Conservation (phyloP, 2,797 vertebrate species). For the Rhinichthys osculus region DNA sequence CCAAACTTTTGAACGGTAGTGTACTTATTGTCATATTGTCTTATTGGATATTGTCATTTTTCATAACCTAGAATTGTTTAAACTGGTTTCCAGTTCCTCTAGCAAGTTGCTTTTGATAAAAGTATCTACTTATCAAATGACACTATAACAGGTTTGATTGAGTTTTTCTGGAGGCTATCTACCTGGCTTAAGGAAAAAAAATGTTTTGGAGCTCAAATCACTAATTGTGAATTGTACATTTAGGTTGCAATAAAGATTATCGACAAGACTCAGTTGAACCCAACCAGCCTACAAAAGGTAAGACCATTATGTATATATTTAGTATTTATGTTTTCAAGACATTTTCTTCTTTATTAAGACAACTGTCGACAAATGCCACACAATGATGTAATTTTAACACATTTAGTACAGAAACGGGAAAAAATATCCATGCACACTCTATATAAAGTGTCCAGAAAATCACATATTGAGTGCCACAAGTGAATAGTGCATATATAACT, state of each 20-base stretch:
- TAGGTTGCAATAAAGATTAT: conserved; percentile 98
- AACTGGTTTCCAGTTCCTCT: background rate
- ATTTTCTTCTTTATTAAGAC: background rate
- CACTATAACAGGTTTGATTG: background rate
- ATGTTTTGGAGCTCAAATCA: conserved; percentile 1
- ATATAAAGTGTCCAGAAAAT: background rate
- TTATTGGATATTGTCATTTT: background rate
- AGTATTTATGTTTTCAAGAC: background rate
- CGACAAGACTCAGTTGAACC: conserved; percentile 95
- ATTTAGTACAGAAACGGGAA: background rate
- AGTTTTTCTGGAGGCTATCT: no score
- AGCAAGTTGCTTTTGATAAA: background rate
- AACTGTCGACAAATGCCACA: background rate
- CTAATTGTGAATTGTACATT: conserved; percentile 52
- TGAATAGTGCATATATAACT: background rate
- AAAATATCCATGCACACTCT: background rate
- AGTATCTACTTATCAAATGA: background rate
- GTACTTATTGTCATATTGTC: background rate
- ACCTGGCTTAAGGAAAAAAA: background rate
- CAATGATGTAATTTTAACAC: background rate
- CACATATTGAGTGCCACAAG: background rate
- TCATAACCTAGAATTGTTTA: background rate
- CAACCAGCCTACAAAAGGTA: conserved; percentile 95
- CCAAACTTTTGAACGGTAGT: background rate
- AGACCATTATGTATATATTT: conserved; percentile 54